Evolutionary conservation across 2,797 vertebrate species (phyloP).

Genomic region (Rhyacichthys aspro): DNA sequence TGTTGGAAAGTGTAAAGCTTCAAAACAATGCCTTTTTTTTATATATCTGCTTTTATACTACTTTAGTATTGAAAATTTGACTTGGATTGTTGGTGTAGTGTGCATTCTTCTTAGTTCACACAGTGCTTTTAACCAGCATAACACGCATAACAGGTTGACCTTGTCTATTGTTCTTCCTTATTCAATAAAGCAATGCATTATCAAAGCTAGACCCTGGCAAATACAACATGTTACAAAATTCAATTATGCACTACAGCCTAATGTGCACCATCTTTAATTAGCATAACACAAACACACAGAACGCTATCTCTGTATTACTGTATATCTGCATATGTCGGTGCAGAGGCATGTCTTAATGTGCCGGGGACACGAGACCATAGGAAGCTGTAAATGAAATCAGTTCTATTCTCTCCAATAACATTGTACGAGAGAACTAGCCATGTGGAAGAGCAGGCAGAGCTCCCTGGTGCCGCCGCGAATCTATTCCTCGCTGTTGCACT

Average conservation of each 20-base stretch:
- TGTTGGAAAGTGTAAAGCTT: no score
- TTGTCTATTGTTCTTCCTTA: neutral
- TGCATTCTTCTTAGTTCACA: no score
- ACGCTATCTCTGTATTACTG: slow-evolving; percentile 36
- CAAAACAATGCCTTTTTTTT: no score
- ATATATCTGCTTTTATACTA: no score
- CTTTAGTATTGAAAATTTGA: no score
- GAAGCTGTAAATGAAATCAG: slow-evolving; percentile 65
- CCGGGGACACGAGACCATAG: slow-evolving; percentile 12
- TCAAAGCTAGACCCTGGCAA: slow-evolving; percentile 25
- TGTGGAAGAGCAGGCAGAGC: slow-evolving; percentile 83
- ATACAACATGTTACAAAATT: slow-evolving; percentile 25
- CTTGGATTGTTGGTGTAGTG: no score
- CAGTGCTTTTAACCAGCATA: neutral
- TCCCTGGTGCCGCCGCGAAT: slow-evolving; percentile 83
- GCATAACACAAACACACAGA: slow-evolving; percentile 27
- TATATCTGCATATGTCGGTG: slow-evolving; percentile 20
- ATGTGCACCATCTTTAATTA: slow-evolving; percentile 35
- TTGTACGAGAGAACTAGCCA: slow-evolving; percentile 77
- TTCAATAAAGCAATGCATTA: slow-evolving; percentile 8
- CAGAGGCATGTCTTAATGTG: slow-evolving; percentile 17
- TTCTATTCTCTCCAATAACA: slow-evolving; percentile 66
- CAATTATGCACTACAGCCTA: slow-evolving; percentile 15
- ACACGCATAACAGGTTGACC: neutral
- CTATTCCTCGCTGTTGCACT: slow-evolving; percentile 85